Evolutionary conservation across 1,140 invertebrate genomes (phyloP), one percentile per base, ranked within the genome.

Genomic region (Drosophila hydei): DNA sequence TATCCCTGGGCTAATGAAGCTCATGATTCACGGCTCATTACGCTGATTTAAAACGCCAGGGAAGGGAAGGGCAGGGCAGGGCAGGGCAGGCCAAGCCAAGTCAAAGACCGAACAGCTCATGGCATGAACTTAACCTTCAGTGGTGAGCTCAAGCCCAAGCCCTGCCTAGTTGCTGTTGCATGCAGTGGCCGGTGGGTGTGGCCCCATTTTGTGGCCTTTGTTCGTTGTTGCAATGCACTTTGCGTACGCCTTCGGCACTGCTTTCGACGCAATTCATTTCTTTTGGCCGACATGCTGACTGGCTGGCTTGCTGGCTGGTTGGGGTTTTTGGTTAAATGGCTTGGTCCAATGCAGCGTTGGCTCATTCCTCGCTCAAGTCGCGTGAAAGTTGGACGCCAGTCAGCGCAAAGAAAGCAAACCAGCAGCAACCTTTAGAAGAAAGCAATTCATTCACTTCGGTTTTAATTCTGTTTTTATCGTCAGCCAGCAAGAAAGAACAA

Each of bases 301-400:
- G 30, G 30, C 30, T 33, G 9, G 6, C 25, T 27, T 3, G 27
- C 27, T 75, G 52, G n/a, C 14, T 65, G 33, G 43, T 16, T 60
- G 40, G 36, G 60, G 40, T 42, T 79, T 75, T 72, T 85, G 89
- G 89, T 90, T 91, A 89, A 90, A 91, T 78, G 85, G 72, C 79
- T 74, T 80, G 81, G 81, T 72, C 81, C 79, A 84, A 75, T 65
- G 77, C 74, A 75, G 45, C 48, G 71, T 72, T 62, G 77, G 85
- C 77, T 91, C 89, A 91, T 89, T 91, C 90, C 81, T 75, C 81
- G 62, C 64, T 69, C 65, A 63, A 78, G 87, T 78, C 85, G 89
- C 89, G 89, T 76, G 89, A 91, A 91, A 91, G 89, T 91, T 90
- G 75, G 83, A 88, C 72, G 72, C 16, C 30, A 51, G 36, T 51